These are phyloP conservation scores for Xestobium rufovillosum DNA, from an alignment of 2,888 invertebrate genomes.

Conservation along the genomic window DNA sequence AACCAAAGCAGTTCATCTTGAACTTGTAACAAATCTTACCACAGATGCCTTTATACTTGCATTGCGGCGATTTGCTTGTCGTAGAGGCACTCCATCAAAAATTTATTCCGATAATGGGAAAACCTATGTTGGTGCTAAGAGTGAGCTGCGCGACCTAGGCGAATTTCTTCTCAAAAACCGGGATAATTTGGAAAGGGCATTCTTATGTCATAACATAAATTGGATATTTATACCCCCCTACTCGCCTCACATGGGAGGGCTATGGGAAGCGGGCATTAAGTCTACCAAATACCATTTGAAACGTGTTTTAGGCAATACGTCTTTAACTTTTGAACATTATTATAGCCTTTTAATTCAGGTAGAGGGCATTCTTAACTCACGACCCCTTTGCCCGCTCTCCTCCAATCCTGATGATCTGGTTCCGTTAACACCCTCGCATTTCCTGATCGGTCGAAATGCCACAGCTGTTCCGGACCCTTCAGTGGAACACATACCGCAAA, in stretches of 20 bases:
- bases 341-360: constrained; percentile 24
- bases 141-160: constrained; percentile 15
- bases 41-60: constrained; percentile 18
- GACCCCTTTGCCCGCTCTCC: constrained; percentile 25
- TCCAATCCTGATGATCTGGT: constrained; percentile 23
- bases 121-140: constrained; percentile 23
- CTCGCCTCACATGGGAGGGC: constrained; percentile 27
- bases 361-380: constrained; percentile 27
- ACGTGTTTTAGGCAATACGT: constrained; percentile 20
- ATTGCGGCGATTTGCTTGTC: constrained; percentile 19
- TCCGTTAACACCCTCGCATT: constrained; percentile 30
- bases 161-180: constrained; percentile 22
- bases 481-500: no score
- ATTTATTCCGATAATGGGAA: constrained; percentile 24
- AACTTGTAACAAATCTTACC: constrained; percentile 5
- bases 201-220: constrained; percentile 1
- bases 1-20: constrained; percentile 19
- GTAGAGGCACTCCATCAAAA: constrained; percentile 17
- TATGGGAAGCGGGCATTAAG: constrained; percentile 29
- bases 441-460: constrained; percentile 28
- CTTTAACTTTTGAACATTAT: constrained; percentile 27
- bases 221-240: constrained; percentile 27
- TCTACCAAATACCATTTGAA: constrained; percentile 26
- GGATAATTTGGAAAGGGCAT: constrained; percentile 19
- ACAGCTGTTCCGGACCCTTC: constrained; percentile 26